Conservation (phyloP, 1,140 invertebrate genomes). For the Trichoplusia ni region DNA sequence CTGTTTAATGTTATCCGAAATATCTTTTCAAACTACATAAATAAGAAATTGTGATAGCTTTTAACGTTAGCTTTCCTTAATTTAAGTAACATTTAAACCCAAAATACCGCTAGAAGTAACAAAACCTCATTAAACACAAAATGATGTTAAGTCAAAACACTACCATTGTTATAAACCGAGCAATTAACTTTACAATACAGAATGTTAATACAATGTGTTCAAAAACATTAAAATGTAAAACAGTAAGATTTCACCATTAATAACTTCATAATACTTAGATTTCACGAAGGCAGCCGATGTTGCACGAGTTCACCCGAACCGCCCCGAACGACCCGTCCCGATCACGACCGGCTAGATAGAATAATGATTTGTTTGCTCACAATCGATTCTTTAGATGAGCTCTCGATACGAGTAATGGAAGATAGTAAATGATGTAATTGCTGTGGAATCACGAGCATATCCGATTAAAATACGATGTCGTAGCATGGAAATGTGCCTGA, state of each 20-base stretch:
- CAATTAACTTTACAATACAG: conserved; percentile 7
- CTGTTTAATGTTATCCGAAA: too few species aligned
- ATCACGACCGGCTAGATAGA: conserved; percentile 31
- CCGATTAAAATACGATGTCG: not conserved
- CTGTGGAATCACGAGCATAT: conserved; percentile 6
- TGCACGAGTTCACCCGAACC: conserved; percentile 27
- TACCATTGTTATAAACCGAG: conserved; percentile 4
- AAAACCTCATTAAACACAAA: conserved; percentile 2
- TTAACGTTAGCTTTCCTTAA: too few species aligned
- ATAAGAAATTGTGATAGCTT: too few species aligned
- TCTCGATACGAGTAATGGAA: conserved; percentile 11
- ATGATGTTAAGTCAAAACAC: conserved; percentile 17
- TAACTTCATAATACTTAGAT: conserved; percentile 30
- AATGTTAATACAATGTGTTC: conserved; percentile 14
- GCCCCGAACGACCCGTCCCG: conserved; percentile 23
- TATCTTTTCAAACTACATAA: too few species aligned
- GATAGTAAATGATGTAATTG: conserved; percentile 24
- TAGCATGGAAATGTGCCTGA: not conserved
- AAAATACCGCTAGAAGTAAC: too few species aligned
- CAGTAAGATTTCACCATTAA: conserved; percentile 29
- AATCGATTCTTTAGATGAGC: conserved; percentile 21
- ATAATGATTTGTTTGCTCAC: conserved; percentile 31
- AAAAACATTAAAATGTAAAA: conserved; percentile 10
- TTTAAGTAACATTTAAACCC: too few species aligned
- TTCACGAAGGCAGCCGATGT: conserved; percentile 17